A percentile compares a stretch with the other conserved stretches of the same genome.
phyloP scores from a whole-genome alignment of 1,140 invertebrate genomes.

The Hermetia illucens region DNA sequence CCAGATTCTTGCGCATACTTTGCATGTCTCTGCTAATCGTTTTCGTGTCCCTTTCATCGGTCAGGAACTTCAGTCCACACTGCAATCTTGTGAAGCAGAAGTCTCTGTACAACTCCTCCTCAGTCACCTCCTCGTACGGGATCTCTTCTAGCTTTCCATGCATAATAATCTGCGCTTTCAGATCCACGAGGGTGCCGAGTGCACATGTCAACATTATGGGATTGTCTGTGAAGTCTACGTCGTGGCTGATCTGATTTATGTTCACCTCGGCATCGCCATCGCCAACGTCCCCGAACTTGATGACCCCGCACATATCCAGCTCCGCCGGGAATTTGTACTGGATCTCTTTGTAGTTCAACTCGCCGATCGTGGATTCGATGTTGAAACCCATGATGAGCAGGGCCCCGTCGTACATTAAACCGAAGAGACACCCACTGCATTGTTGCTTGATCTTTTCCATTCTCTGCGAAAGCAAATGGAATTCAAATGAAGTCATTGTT shows the following conservation, averaged over 20 bases:
- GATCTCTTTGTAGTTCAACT: slow-evolving; percentile 38
- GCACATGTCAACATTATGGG: slow-evolving; percentile 48
- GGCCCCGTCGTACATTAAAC: slow-evolving; percentile 53
- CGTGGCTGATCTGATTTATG: slow-evolving; percentile 46
- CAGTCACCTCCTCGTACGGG: slow-evolving; percentile 42
- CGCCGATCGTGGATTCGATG: slow-evolving; percentile 37
- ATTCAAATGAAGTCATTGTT: slow-evolving; percentile 6
- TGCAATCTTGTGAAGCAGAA: slow-evolving; percentile 49
- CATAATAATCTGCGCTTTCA: slow-evolving; percentile 49
- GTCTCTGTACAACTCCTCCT: slow-evolving; percentile 44
- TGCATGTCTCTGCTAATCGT: slow-evolving; percentile 39
- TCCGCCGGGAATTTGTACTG: slow-evolving; percentile 54
- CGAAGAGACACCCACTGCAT: slow-evolving; percentile 52
- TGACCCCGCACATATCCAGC: slow-evolving; percentile 55
- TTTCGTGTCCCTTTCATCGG: slow-evolving; percentile 36
- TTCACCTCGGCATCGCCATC: slow-evolving; percentile 34
- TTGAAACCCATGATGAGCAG: slow-evolving; percentile 50
- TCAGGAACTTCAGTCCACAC: slow-evolving; percentile 37
- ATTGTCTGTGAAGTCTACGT: slow-evolving; percentile 62
- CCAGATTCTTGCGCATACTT: slow-evolving; percentile 38
- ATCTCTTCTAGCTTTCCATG: slow-evolving; percentile 54
- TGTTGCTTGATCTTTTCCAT: slow-evolving; percentile 38
- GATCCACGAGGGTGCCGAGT: slow-evolving; percentile 35
- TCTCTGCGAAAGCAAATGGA: slow-evolving; percentile 33
- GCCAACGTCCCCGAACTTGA: slow-evolving; percentile 42